Conservation (phyloP, 2,797 vertebrate species). For the Otolemur crassicaudatus region DNA sequence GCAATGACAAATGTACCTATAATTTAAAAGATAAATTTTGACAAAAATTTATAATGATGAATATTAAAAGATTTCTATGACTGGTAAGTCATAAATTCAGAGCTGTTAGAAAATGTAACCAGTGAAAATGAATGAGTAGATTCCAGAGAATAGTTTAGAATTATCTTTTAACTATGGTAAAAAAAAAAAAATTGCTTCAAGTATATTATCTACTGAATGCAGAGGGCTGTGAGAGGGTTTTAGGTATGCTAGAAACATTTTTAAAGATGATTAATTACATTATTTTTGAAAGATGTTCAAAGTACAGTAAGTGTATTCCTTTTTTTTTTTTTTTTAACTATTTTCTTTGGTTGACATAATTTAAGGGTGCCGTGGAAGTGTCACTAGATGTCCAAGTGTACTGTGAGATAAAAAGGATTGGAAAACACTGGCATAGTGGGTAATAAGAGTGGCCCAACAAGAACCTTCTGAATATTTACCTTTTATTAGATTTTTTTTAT, state of each 20-base stretch:
- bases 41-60: constrained; percentile 4
- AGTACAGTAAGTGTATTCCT: too few relatives aligned
- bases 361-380: too few relatives aligned
- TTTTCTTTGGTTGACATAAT: too few relatives aligned
- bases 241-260: too few relatives aligned
- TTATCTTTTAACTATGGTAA: constrained; percentile 30
- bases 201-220: neutral
- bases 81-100: neutral
- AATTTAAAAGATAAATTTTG: constrained; percentile 36
- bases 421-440: neutral
- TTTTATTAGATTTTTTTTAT: neutral
- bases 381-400: too few relatives aligned
- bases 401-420: too few relatives aligned
- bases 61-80: neutral
- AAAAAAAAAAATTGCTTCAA: constrained; percentile 8
- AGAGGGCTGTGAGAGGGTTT: neutral
- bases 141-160: neutral
- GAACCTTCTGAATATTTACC: neutral
- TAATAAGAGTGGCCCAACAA: neutral
- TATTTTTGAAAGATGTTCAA: too few relatives aligned
- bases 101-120: constrained; percentile 14
- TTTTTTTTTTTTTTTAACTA: too few relatives aligned
- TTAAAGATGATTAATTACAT: too few relatives aligned
- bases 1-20: neutral
- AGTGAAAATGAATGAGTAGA: neutral